Percentiles rank a stretch among this genome's conserved stretches.
Evolutionary conservation across 1,140 invertebrate species (phyloP).

Genomic region (Drosophila dunni): DNA sequence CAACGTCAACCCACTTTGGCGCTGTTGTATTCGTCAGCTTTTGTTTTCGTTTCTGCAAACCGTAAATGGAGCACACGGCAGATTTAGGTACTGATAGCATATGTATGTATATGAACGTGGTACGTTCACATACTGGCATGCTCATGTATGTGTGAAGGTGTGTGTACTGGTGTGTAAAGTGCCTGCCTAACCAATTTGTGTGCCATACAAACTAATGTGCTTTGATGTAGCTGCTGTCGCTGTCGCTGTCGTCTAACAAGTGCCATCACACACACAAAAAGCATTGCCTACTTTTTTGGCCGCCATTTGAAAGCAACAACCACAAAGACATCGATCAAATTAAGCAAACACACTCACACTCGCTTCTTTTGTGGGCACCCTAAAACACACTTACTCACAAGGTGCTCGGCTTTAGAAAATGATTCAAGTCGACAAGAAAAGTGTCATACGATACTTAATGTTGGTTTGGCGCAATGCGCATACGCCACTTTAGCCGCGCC

Average conservation of each 20-base stretch:
- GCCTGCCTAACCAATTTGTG: conserved; percentile 75
- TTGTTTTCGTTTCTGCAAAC: conserved; percentile 50
- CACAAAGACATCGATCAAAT: conserved; percentile 70
- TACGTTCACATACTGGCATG: conserved; percentile 31
- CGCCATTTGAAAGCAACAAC: conserved; percentile 23
- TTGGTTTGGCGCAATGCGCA: conserved; percentile 32
- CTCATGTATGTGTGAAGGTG: conserved; percentile 5
- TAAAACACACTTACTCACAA: conserved; percentile 16
- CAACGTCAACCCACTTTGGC: conserved; percentile 72
- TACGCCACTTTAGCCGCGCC: conserved; percentile 31
- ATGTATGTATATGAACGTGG: conserved; percentile 47
- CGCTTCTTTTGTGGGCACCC: conserved; percentile 1
- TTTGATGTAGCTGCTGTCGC: conserved; percentile 61
- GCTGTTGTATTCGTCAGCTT: conserved; percentile 70
- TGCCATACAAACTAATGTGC: conserved; percentile 73
- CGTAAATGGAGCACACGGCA: conserved; percentile 72
- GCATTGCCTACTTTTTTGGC: conserved; percentile 28
- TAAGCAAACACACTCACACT: conserved; percentile 55
- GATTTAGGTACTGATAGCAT: conserved; percentile 64
- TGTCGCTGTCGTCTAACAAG: conserved; percentile 54
- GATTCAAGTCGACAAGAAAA: conserved; percentile 68
- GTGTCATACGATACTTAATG: conserved; percentile 61
- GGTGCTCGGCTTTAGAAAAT: conserved; percentile 52
- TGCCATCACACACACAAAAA: conserved; percentile 37
- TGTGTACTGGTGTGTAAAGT: conserved; percentile 64